Base-by-base conservation (phyloP, 2,113 vertebrate species). In the Hoplias malabaricus region DNA sequence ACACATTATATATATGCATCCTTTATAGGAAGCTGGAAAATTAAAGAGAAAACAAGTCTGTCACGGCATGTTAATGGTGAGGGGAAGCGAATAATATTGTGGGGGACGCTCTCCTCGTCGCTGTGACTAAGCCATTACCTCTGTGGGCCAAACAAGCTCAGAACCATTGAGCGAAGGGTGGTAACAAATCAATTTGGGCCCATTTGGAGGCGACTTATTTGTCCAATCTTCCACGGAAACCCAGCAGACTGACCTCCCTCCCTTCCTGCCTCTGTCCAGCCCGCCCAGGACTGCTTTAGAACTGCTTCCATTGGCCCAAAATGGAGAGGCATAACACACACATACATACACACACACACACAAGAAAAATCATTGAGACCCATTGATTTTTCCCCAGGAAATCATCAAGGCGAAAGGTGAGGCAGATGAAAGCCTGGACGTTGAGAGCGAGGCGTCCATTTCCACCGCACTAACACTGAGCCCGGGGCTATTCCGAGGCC, bases 331-430 rank as follows among this genome's bases (percentile, higher is more conserved):
- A n/a, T n/a, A n/a, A n/a, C n/a, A n/a, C n/a, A n/a, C n/a, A n/a
- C n/a, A n/a, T n/a, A n/a, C n/a, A n/a, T n/a, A n/a, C n/a, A n/a
- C n/a, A n/a, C n/a, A 56, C 1, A 8, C 10, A 27, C 14, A 43
- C 19, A 71, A 11, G 23, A 10, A 36, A 63, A 61, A 31, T 31
- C 54, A 33, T 61, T 31, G 84, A 82, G 81, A 89, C 84, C 87
- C 87, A 90, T 89, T 85, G 81, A 89, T 91, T 90, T 73, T 90
- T 88, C 83, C 79, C 80, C 82, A 87, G 87, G 88, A 91, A 88
- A 92, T 88, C 86, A 90, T 90, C 83, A 36, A 63, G 59, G 19
- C 59, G 21, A 91, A 92, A 89, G 11, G 59, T 36, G 33, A n/a
- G 59, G 31, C 16, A 21, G 59, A 69, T 87, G 86, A 89, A 84